A percentile compares a stretch with the other conserved stretches of the same genome.
Evolutionary conservation across 2,797 vertebrate species (phyloP).

Genomic region (Astyanax mexicanus): DNA sequence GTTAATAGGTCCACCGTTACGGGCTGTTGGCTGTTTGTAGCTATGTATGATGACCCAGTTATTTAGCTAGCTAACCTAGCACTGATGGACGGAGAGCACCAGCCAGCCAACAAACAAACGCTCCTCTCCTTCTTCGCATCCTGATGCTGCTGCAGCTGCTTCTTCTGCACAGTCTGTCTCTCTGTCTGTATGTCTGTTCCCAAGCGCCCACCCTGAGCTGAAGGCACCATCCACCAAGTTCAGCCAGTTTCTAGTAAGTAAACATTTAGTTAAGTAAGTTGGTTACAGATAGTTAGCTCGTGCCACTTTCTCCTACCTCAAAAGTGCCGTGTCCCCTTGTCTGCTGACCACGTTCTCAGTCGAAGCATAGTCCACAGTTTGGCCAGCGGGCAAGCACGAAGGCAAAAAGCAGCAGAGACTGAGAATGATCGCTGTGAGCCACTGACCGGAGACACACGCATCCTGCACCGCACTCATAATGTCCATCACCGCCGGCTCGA

Average conservation of each 20-base stretch:
- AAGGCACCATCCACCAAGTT: slow-evolving; percentile 27
- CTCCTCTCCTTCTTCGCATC: neutral
- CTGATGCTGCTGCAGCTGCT: too few relatives aligned
- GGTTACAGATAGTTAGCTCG: slow-evolving; percentile 10
- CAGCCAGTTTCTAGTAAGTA: slow-evolving; percentile 34
- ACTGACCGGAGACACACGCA: slow-evolving; percentile 94
- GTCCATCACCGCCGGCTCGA: slow-evolving; percentile 88
- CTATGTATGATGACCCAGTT: slow-evolving; percentile 41
- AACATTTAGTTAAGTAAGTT: too few relatives aligned
- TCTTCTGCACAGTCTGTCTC: too few relatives aligned
- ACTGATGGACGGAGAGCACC: slow-evolving; percentile 35
- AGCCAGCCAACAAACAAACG: too few relatives aligned
- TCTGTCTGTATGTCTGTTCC: too few relatives aligned
- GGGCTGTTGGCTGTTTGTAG: neutral
- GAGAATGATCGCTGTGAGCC: slow-evolving; percentile 91
- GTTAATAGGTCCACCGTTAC: neutral
- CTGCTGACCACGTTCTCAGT: slow-evolving; percentile 93
- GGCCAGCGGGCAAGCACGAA: slow-evolving; percentile 91
- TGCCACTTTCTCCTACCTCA: slow-evolving; percentile 85
- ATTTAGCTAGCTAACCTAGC: too few relatives aligned
- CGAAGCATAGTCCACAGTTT: slow-evolving; percentile 93
- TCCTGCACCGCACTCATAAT: slow-evolving; percentile 93
- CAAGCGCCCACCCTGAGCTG: neutral
- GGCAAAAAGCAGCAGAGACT: slow-evolving; percentile 93
- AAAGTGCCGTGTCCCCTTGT: slow-evolving; percentile 95